Base-by-base conservation (phyloP, 1,140 invertebrate species). In the Apolygus lucorum region DNA sequence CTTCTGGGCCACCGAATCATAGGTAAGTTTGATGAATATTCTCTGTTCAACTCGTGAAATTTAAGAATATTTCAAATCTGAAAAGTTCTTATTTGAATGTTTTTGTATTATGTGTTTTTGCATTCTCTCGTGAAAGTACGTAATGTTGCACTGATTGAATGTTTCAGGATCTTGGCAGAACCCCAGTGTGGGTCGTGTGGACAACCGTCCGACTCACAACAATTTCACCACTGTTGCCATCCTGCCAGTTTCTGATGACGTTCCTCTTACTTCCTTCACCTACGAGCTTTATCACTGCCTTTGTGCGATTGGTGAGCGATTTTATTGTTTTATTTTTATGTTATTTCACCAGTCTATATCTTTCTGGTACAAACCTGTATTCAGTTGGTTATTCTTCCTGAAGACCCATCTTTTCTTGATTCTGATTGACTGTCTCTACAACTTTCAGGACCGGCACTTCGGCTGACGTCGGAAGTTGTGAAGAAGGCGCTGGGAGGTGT, bases 171-270 rank as follows among this genome's bases (percentile, higher is more conserved):
- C 83, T 4, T 87, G 86, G 85, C 84, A 90, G 79, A 85, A 87
- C 74, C 83, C 85, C 42, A 71, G 76, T 67, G 72, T 82, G 21
- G 75, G 79, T 29, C 77, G 79, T 17, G 81, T 93, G 13, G 91
- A 93, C 73, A 86, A 88, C 1, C 83, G 90, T 73, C 87, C 90
- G 0, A 84, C 88, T 1, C 90, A 91, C 78, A 87, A 92, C 75
- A 99, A 98, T 82, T 95, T 99, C 79, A 93, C 93, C 14, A 99
- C 97, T 0, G 95, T 99, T 1, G 98, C 98, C 1, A 88, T 99
- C 70, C 87, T 99, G 26, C 91, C 95, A 0, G 90, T 95, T 11
- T 92, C 91, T 14, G 90, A 95, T 75, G 93, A 98, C 80, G 96
- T 99, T 21, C 97, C 96, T 1, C 77, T 99, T 1, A 91, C 92